Evolutionary conservation across 2,113 vertebrate genomes (phyloP).

Genomic region (Corydoras maculifer): DNA sequence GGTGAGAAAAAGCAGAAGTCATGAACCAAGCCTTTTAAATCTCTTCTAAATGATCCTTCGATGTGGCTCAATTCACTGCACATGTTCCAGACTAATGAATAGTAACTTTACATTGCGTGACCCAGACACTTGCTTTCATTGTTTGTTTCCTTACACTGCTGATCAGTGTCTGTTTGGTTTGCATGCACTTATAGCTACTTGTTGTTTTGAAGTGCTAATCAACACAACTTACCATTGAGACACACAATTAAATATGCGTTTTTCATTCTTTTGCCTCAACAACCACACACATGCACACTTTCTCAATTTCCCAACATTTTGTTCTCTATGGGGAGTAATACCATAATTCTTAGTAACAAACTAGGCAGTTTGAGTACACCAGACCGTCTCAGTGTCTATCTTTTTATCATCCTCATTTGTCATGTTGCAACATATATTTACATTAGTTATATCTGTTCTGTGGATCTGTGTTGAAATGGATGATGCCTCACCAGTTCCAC

Average conservation of each 20-base stretch:
- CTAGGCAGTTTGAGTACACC: slow-evolving; percentile 26
- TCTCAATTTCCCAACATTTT: slow-evolving; percentile 20
- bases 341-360: slow-evolving; percentile 31
- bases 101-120: neutral
- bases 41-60: slow-evolving; percentile 12
- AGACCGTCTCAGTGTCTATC: slow-evolving; percentile 22
- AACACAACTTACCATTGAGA: slow-evolving; percentile 6
- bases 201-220: slow-evolving; percentile 10
- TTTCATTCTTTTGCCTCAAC: neutral
- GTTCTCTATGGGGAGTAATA: slow-evolving; percentile 3
- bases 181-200: slow-evolving; percentile 12
- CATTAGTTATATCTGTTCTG: slow-evolving; percentile 29
- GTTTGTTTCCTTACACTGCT: slow-evolving; percentile 2
- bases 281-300: neutral
- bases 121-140: neutral
- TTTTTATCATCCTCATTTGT: slow-evolving; percentile 41
- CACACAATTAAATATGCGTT: neutral
- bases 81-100: neutral
- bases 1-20: slow-evolving; percentile 53
- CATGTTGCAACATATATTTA: slow-evolving; percentile 38
- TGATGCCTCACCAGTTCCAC: slow-evolving; percentile 20
- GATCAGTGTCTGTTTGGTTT: slow-evolving; percentile 13
- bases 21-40: slow-evolving; percentile 23
- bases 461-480: slow-evolving; percentile 37
- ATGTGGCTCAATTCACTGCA: neutral